Evolutionary conservation across 2,888 invertebrate species (phyloP), one percentile per base, ranked within the genome.

Genomic region (Teinopalpus imperialis): DNA sequence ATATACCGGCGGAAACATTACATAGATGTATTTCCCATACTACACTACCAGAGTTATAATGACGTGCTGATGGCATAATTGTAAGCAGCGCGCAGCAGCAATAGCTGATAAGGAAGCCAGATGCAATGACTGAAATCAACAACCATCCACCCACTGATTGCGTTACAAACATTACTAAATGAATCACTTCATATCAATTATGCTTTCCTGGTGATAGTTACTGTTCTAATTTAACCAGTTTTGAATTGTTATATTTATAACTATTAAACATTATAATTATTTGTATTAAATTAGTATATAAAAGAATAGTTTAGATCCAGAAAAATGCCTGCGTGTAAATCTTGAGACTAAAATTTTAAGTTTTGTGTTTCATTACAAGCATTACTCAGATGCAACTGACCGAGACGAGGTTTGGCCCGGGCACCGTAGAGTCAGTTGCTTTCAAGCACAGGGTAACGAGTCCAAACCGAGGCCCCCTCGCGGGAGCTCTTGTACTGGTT

Each of bases 81-180:
- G 36, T 36, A 34, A 18, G 34, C 23, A 40, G 34, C 46, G 54
- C 57, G 56, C 64, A 72, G 74, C 68, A 66, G 70, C 68, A 65
- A 66, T 61, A 39, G 47, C 56, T 55, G 81, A 81, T 81, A 78
- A 76, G 61, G 62, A 48, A 64, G 67, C 81, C 82, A 81, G 73
- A 78, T 78, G 76, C 61, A 53, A 52, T 52, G 53, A 46, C 51
- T 51, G 44, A 32, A 39, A 40, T 40, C 30, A 32, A 29, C 43
- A 43, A 49, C 62, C 69, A 68, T 71, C 68, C 83, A 73, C 83
- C 83, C 81, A 79, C 76, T 43, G 75, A 77, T 83, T 69, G 54
- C 39, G 56, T 82, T 81, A 69, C 81, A 56, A 27, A 8, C 30
- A 43, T 31, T 30, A 18, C 13, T 13, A 40, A 45, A 45, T 43